Conservation (phyloP, 2,797 vertebrate species). For the Malurus splendens region DNA sequence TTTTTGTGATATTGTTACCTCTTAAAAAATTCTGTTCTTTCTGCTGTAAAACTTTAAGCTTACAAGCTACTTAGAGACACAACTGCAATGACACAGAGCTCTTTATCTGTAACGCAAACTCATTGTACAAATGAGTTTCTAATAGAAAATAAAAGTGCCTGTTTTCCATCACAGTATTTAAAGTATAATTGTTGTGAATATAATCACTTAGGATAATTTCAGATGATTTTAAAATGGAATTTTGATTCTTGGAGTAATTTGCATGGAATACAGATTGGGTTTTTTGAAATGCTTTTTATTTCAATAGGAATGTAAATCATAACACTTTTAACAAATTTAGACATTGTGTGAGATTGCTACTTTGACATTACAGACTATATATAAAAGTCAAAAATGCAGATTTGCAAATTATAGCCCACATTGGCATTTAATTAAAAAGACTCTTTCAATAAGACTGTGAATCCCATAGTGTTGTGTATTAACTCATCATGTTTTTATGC, state of each 20-base stretch:
- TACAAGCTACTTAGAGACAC: rapidly evolving
- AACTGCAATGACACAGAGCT: rapidly evolving
- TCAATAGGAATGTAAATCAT: background rate
- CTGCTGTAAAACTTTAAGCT: background rate
- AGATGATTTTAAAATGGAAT: background rate
- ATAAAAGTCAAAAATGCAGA: background rate
- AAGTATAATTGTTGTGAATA: background rate
- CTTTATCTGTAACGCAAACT: background rate
- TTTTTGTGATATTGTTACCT: background rate
- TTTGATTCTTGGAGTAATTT: background rate
- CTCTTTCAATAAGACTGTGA: background rate
- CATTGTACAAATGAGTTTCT: background rate
- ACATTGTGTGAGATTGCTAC: background rate
- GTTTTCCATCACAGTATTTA: background rate
- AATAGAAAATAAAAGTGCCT: background rate
- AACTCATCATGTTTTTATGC: background rate
- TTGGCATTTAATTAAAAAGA: background rate
- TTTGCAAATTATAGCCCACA: background rate
- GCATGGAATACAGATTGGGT: background rate
- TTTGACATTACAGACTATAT: background rate
- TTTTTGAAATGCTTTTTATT: background rate
- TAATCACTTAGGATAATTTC: background rate
- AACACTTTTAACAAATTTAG: background rate
- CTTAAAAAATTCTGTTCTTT: background rate
- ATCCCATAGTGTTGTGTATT: background rate